phyloP scores from a whole-genome alignment of 2,888 invertebrate species.

The Himalopsyche kuldschensis region DNA sequence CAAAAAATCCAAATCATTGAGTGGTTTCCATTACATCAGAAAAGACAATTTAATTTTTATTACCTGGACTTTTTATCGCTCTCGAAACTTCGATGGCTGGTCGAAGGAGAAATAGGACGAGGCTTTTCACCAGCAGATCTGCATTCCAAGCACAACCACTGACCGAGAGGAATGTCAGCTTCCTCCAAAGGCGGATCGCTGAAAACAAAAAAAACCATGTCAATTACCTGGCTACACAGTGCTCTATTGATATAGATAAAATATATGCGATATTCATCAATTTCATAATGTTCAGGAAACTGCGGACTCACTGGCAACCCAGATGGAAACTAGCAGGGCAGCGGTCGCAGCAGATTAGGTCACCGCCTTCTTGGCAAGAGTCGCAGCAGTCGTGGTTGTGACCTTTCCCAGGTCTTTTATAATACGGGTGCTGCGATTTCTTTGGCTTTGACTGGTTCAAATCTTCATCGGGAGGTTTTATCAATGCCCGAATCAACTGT shows the following conservation, averaged over 20 bases:
- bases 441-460: constrained; percentile 61
- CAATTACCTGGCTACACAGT: too few species aligned
- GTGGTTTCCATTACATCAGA: too few species aligned
- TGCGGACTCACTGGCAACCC: constrained; percentile 82
- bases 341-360: constrained; percentile 92
- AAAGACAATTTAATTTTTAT: too few species aligned
- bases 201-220: constrained; percentile 43
- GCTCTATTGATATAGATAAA: too few species aligned
- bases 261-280: too few species aligned
- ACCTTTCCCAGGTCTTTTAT: constrained; percentile 82
- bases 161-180: constrained; percentile 84
- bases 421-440: constrained; percentile 77
- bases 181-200: constrained; percentile 93
- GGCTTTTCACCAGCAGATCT: constrained; percentile 52
- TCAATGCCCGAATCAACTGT: constrained; percentile 85
- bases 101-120: constrained; percentile 49
- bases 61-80: constrained; percentile 53
- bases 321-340: constrained; percentile 96
- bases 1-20: too few species aligned
- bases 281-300: too few species aligned
- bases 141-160: constrained; percentile 91
- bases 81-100: constrained; percentile 44
- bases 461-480: constrained; percentile 84
- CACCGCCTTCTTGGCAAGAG: constrained; percentile 92
- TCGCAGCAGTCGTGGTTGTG: constrained; percentile 94